These are phyloP conservation scores for Teleopsis dalmanni DNA, from an alignment of 1,140 invertebrate genomes.

Conservation along the genomic window DNA sequence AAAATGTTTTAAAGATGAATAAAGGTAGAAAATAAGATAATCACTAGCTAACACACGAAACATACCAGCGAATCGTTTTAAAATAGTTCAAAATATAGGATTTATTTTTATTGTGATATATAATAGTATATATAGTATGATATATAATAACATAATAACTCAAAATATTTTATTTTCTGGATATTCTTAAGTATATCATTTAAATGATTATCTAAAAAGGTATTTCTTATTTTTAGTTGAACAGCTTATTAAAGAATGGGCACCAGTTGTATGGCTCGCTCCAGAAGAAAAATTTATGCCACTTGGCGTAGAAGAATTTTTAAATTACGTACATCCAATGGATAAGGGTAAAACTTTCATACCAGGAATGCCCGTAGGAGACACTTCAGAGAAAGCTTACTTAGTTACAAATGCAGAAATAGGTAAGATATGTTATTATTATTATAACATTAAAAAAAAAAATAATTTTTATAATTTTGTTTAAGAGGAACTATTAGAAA, in stretches of 20 bases:
- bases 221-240: constrained; percentile 45
- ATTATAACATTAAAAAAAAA: not conserved
- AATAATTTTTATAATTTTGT: not conserved
- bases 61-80: too few relatives aligned
- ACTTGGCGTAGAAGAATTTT: constrained; percentile 52
- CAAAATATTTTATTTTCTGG: too few relatives aligned
- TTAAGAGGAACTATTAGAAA: constrained; percentile 47
- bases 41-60: too few relatives aligned
- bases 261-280: constrained; percentile 57
- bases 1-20: too few relatives aligned
- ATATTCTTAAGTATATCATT: too few relatives aligned
- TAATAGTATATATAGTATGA: too few relatives aligned
- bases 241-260: constrained; percentile 50
- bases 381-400: constrained; percentile 45
- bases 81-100: too few relatives aligned
- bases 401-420: constrained; percentile 50
- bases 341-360: constrained; percentile 29
- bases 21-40: too few relatives aligned
- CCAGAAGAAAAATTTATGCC: constrained; percentile 57
- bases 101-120: too few relatives aligned
- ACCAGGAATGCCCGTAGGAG: constrained; percentile 29
- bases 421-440: constrained; percentile 34
- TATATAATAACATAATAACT: too few relatives aligned
- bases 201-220: too few relatives aligned
- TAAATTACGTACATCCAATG: constrained; percentile 50